phyloP scores from a whole-genome alignment of 30 jellyfish, hydroid and myxozoan genomes.

The Pseudorhiza aurosa region DNA sequence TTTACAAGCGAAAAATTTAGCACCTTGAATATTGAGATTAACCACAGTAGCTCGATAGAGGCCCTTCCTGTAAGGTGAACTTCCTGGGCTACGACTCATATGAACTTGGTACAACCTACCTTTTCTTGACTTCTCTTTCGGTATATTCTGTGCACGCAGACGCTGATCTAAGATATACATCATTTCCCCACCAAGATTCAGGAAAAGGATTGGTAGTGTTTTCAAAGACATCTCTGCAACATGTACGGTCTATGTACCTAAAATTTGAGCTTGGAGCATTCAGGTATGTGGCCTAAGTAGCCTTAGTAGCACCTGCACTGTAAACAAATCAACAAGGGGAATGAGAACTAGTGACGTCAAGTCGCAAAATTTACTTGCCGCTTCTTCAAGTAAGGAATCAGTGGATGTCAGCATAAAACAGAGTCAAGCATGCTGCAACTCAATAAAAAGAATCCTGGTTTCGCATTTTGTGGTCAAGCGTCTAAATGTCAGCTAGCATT shows the following conservation, averaged over 20 bases:
- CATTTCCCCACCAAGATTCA: constrained; percentile 99
- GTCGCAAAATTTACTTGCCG: neutral
- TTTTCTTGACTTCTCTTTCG: constrained; percentile 88
- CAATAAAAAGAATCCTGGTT: no score
- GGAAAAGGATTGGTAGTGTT: constrained; percentile 93
- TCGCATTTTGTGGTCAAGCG: no score
- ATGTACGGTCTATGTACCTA: neutral
- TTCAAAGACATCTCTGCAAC: constrained; percentile 82
- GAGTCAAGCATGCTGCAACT: no score
- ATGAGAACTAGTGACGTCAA: constrained; percentile 6
- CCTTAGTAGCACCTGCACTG: constrained; percentile 37
- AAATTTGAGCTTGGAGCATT: neutral
- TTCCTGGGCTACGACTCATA: no score
- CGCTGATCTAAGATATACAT: constrained; percentile 96
- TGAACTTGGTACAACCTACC: no score
- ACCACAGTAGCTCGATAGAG: no score
- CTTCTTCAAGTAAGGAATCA: no score
- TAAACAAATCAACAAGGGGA: constrained; percentile 2
- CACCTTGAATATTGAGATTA: no score
- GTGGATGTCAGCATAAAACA: no score
- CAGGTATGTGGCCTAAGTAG: neutral
- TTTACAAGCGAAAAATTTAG: no score
- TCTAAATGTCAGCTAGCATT: no score
- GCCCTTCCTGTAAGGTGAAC: no score
- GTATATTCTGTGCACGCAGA: constrained; percentile 92